These are phyloP conservation scores for Pogonomyrmex californicus DNA, from an alignment of 1,140 invertebrate species.

Conservation along the genomic window DNA sequence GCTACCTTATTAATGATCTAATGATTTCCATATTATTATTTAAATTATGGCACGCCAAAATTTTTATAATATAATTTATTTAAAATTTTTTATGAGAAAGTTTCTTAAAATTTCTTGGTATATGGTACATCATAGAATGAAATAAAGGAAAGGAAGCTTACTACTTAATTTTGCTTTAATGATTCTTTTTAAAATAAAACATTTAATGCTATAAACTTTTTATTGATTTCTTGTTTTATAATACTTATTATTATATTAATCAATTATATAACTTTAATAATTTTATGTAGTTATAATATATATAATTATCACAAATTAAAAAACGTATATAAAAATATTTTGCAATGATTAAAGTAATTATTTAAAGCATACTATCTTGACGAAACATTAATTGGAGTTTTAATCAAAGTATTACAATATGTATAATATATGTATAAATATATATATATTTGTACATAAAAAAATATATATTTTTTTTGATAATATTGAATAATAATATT, in stretches of 20 bases:
- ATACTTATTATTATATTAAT: no score
- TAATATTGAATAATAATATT: constrained; percentile 13
- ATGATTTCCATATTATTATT: not conserved
- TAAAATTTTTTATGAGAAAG: not conserved
- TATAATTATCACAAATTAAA: not conserved
- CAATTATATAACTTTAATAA: no score
- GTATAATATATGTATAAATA: no score
- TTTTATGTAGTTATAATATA: no score
- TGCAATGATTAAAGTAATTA: not conserved
- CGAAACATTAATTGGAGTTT: not conserved
- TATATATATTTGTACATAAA: no score
- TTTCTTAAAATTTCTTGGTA: not conserved
- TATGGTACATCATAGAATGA: not conserved
- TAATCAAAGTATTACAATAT: not conserved
- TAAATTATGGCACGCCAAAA: not conserved
- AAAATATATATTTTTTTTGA: no score
- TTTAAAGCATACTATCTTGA: not conserved
- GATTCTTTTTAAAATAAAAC: not conserved
- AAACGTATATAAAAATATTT: not conserved
- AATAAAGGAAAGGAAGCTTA: no score
- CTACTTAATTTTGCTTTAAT: not conserved
- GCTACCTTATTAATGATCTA: no score
- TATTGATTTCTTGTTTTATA: not conserved
- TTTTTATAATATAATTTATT: not conserved
- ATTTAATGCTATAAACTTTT: not conserved